Base-by-base conservation (phyloP, 2,888 invertebrate genomes). In the Gandaritis pyraliata region DNA sequence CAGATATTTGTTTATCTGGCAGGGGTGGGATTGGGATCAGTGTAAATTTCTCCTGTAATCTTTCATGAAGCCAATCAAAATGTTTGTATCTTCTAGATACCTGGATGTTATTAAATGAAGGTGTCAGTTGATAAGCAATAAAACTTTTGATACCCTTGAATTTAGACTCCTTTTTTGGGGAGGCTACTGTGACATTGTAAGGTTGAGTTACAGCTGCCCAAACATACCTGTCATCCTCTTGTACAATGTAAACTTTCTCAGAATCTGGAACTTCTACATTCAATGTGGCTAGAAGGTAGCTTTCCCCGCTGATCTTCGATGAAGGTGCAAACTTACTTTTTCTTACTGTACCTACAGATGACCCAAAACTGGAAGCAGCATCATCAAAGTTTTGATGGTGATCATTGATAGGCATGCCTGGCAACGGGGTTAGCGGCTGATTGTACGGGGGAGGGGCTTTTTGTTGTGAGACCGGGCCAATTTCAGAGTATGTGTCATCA, bases 1-100 rank as follows among this genome's bases (percentile, higher is more conserved):
- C 98, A 41, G 98, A 97, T 68, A 99, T 98, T 87, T 99, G 98
- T 90, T 99, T 99, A 82, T 99, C 99, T 11, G 99, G 99, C 67
- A 99, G 87, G 1, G 99, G 99, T 60, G 99, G 99, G 75, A 99
- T 96, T 2, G 98, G 98, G 76, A 99, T 96, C 56, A 98, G 94
- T 71, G 97, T 96, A 86, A 97, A 99, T 88, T 99, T 99, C 72
- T 97, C 97, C 75, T 96, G 96, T 68, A 99, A 91, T 72, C 98
- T 94, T 82, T 97, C 97, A 87, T 99, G 98, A 56, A 99, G 88
- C 99, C 99, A 99, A 93, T 99, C 99, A 88, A 99, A 99, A 87
- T 99, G 99, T 87, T 99, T 99, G 90, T 99, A 99, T 72, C 99
- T 94, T 69, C 99, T 94, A 39, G 97, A 97, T 30, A 97, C 99